Base-by-base conservation (phyloP, 2,113 vertebrate species). In the Antidorcas marsupialis region DNA sequence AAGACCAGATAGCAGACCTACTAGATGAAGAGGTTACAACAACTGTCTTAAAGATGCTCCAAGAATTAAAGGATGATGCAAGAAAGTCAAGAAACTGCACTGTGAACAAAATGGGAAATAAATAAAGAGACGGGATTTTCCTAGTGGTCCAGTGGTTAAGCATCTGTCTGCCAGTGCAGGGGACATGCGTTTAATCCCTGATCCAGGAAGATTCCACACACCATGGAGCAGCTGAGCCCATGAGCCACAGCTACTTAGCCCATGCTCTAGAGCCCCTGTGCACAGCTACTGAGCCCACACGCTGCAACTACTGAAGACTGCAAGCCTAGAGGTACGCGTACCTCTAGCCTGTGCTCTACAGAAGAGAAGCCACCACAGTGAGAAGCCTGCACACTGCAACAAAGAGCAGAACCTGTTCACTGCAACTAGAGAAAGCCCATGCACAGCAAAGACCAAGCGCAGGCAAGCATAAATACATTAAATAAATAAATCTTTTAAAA, bases 261-360 rank as follows among this genome's bases (percentile, higher is more conserved):
- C 71, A 6, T 25, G 67, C 36, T 74, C 36, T 23, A 25, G 36
- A 6, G 36, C 36, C 71, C 36, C 71, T 74, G 33, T 74, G 36
- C 19, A 0, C 36, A 74, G 36, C 71, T 3, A 25, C 36, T 39
- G 67, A 39, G 36, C 36, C 67, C 36, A 74, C 21, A 13, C 1
- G 2, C 67, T 39, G 36, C 67, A 13, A 6, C 67, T 74, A 25
- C 71, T 74, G 36, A 13, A 74, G 71, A 39, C 71, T 3, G 6
- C n/a, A 71, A 71, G 5, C 19, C 19, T 13, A 67, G 36, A 25
- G 21, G 36, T 43, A 25, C 0, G 0, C 21, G 0, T 3, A 7
- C 67, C 36, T 39, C 21, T 13, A 74, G 67, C 67, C 67, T 39
- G 64, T 67, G n/a, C n/a, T 67, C 33, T n/a, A 21, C 27, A 28